Base-by-base conservation (phyloP, 1,140 invertebrate species). In the Hyphantria cunea region DNA sequence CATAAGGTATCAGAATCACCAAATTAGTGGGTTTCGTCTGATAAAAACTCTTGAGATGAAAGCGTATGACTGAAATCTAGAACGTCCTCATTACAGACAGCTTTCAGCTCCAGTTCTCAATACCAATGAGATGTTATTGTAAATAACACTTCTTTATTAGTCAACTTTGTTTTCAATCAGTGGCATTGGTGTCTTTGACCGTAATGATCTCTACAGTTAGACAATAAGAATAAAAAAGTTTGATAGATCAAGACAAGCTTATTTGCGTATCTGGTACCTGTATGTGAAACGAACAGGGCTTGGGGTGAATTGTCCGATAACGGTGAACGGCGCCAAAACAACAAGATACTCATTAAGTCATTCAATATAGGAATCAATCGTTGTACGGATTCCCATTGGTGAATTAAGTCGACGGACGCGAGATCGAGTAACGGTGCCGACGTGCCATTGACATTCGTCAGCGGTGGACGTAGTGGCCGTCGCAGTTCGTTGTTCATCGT, bases 371-470 rank as follows among this genome's bases (percentile, higher is more conserved):
- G 78, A 80, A 85, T 85, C 75, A 76, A 86, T 80, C 71, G 77
- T 66, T 71, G 80, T 80, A 68, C 75, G 76, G 78, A 88, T 85
- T 83, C 77, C 71, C 74, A 86, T 87, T 82, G 84, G 84, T 76
- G 75, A 89, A 90, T 90, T 87, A 90, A 89, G 87, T 90, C 80
- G 82, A 80, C 80, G 78, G 79, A 71, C 80, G 86, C 76, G 78
- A 85, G 87, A 87, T 86, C 80, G 80, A 80, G 69, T 89, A 90
- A 90, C 87, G 87, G 87, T 88, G 78, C 68, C 69, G 75, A 74
- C 86, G 81, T 90, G 87, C 87, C 87, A 90, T 76, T 89, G 87
- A 90, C 87, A 90, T 84, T 85, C 80, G 84, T 86, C 86, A 86
- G 83, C 72, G 73, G 76, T 75, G 83, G 78, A 76, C 73, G 72